Conservation (phyloP, 2,113 vertebrate genomes). For the Crotophaga sulcirostris region DNA sequence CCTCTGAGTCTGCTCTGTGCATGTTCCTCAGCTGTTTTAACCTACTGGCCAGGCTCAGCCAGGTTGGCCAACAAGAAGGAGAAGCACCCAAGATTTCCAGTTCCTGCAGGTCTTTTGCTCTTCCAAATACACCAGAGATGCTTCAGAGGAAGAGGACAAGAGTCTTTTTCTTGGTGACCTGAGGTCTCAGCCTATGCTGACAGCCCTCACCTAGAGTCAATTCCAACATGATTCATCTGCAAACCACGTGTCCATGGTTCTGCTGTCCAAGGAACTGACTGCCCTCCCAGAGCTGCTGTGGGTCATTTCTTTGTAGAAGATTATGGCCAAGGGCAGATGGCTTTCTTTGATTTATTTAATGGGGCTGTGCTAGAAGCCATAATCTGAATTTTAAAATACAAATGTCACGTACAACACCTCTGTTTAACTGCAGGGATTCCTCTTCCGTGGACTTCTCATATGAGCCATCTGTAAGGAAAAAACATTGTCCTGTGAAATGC, state of each 20-base stretch:
- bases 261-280: background rate
- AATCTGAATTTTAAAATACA: background rate
- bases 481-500: background rate
- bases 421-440: slow-evolving; percentile 79
- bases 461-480: slow-evolving; percentile 71
- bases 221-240: background rate
- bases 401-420: slow-evolving; percentile 83
- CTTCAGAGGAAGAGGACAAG: background rate
- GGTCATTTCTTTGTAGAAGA: background rate
- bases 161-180: background rate
- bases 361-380: background rate
- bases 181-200: background rate
- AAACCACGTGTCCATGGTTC: background rate
- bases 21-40: background rate
- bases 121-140: background rate
- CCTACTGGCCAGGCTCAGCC: background rate
- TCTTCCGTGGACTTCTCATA: slow-evolving; percentile 76
- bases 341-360: background rate
- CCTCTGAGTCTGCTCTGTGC: background rate
- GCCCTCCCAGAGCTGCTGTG: background rate
- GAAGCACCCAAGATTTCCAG: background rate
- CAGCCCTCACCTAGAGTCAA: background rate
- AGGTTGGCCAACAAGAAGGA: background rate
- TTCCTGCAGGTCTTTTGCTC: background rate
- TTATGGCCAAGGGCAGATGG: background rate